phyloP scores from a whole-genome alignment of 2,888 invertebrate genomes.

The Polydesmus complanatus region DNA sequence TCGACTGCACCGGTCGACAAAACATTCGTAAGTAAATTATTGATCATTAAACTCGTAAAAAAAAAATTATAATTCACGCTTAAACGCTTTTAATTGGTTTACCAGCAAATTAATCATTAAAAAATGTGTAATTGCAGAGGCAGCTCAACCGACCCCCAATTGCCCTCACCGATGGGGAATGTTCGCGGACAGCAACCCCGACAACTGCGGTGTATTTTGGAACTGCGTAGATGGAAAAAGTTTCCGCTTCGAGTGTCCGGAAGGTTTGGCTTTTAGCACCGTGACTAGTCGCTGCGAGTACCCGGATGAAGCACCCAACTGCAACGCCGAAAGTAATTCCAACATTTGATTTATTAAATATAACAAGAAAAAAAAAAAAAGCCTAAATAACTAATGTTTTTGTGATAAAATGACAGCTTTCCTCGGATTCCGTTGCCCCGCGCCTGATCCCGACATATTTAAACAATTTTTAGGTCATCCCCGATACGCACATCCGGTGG shows the following conservation, averaged over 20 bases:
- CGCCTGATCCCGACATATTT: slow-evolving; percentile 13
- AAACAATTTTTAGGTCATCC: slow-evolving; percentile 15
- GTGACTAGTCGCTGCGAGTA: slow-evolving; percentile 66
- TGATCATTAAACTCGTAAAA: background rate
- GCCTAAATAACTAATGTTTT: too few relatives aligned
- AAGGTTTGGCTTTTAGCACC: slow-evolving; percentile 62
- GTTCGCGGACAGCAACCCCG: slow-evolving; percentile 57
- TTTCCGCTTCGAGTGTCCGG: slow-evolving; percentile 60
- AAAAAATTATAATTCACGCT: too few relatives aligned
- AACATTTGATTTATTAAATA: background rate
- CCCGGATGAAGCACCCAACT: slow-evolving; percentile 68
- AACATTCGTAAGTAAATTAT: slow-evolving; percentile 53
- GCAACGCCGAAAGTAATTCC: slow-evolving; percentile 58
- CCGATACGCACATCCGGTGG: slow-evolving; percentile 70
- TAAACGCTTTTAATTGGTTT: too few relatives aligned
- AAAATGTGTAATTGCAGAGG: slow-evolving; percentile 39
- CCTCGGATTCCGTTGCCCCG: slow-evolving; percentile 65
- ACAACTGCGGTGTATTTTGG: slow-evolving; percentile 64
- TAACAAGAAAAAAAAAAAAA: too few relatives aligned
- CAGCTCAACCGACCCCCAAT: slow-evolving; percentile 54
- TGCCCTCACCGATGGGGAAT: slow-evolving; percentile 76
- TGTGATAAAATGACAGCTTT: slow-evolving; percentile 28
- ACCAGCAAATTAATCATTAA: too few relatives aligned
- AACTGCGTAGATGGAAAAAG: slow-evolving; percentile 68
- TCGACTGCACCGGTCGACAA: slow-evolving; percentile 56